Percentiles rank a stretch among this genome's conserved stretches.
phyloP scores from a whole-genome alignment of 2,797 vertebrate species.

The Hydrocynus forskahlii region DNA sequence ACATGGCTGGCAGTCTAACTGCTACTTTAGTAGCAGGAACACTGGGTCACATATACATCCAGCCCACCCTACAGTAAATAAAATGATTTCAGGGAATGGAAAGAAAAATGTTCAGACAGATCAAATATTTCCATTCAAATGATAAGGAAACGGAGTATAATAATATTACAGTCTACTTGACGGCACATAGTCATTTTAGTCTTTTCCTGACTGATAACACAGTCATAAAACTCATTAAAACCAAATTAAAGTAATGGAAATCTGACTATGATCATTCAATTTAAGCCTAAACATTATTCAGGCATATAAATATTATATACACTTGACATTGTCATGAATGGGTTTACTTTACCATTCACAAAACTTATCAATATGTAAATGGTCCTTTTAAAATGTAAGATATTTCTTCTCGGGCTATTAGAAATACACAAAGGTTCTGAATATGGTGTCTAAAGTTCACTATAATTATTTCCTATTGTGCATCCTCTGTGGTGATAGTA shows the following conservation, averaged over 20 bases:
- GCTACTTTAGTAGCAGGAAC: not conserved
- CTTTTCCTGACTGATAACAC: conserved; percentile 5
- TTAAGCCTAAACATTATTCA: not conserved
- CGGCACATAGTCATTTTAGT: conserved; percentile 16
- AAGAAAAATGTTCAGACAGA: not conserved
- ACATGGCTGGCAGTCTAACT: not conserved
- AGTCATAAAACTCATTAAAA: conserved; percentile 31
- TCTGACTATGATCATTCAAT: not conserved
- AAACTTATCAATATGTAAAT: not conserved
- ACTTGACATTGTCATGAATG: not conserved
- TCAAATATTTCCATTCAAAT: not conserved
- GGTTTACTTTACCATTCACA: not conserved
- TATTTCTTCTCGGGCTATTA: not conserved
- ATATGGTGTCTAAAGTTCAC: conserved; percentile 1
- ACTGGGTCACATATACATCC: not conserved
- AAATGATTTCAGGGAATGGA: not conserved
- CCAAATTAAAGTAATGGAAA: conserved; percentile 14
- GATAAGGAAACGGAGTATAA: not conserved
- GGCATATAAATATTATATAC: not conserved
- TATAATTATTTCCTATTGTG: not conserved
- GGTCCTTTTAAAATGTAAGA: not conserved
- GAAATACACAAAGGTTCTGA: not conserved
- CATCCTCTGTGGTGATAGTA: not conserved
- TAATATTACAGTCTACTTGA: conserved; percentile 17
- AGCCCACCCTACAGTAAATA: not conserved